phyloP scores from a whole-genome alignment of 2,888 invertebrate genomes.

The Cyclophora albipunctata region DNA sequence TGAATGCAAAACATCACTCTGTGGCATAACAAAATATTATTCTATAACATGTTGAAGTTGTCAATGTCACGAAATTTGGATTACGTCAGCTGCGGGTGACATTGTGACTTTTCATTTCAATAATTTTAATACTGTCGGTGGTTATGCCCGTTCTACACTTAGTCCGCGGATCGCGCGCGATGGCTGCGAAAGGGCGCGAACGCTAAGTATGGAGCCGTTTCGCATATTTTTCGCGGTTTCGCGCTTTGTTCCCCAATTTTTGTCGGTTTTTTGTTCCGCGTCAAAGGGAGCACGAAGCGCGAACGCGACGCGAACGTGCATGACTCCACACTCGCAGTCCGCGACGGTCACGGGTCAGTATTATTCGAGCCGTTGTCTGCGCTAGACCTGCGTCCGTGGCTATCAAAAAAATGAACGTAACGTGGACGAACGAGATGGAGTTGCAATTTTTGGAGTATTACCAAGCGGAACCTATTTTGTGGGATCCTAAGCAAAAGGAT shows the following conservation, averaged over 20 bases:
- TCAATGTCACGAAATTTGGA: no score
- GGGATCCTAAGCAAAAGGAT: constrained; percentile 6
- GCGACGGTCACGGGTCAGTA: neutral
- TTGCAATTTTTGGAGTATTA: constrained; percentile 4
- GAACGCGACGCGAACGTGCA: neutral
- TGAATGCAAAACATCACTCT: no score
- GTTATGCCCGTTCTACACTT: no score
- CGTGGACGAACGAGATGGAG: constrained; percentile 4
- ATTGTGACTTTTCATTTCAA: no score
- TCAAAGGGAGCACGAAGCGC: neutral
- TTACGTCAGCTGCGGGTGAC: no score
- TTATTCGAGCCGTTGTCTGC: neutral
- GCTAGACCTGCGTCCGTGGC: neutral
- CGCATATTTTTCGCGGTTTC: neutral
- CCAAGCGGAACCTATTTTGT: constrained; percentile 8
- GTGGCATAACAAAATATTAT: no score
- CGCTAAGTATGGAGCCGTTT: neutral
- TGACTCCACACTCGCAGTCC: neutral
- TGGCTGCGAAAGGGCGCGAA: no score
- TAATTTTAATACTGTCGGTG: no score
- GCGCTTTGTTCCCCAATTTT: neutral
- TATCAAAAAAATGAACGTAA: constrained; percentile 1
- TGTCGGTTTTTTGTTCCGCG: no score
- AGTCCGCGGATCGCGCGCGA: no score
- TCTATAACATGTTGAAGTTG: no score